Conservation (phyloP, 2,113 vertebrate genomes). For the Tetrax tetrax region DNA sequence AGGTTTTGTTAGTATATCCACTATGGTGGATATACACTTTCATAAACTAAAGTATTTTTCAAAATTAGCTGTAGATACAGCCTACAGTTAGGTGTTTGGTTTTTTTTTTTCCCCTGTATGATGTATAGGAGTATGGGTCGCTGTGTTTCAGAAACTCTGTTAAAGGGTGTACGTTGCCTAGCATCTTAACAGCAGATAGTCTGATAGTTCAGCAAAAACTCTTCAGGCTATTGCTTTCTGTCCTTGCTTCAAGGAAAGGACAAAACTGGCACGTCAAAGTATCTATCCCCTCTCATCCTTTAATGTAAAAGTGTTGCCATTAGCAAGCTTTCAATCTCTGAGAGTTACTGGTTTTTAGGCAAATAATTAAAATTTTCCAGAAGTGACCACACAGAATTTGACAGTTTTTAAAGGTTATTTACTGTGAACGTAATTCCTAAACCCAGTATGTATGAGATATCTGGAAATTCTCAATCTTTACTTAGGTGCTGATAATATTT, state of each 20-base stretch:
- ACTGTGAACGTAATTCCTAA: neutral
- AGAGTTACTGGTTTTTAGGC: neutral
- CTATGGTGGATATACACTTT: neutral
- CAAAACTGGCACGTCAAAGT: neutral
- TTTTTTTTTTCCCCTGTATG: neutral
- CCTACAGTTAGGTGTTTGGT: neutral
- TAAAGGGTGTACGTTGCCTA: neutral
- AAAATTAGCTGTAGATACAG: neutral
- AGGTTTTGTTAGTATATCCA: neutral
- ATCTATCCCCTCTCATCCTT: neutral
- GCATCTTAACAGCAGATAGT: neutral
- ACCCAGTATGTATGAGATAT: rapidly evolving
- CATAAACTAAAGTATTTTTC: neutral
- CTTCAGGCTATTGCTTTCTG: neutral
- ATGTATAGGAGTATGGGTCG: neutral
- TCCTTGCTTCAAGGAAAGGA: neutral
- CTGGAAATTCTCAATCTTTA: neutral
- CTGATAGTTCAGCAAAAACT: neutral
- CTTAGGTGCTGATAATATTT: neutral
- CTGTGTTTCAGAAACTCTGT: neutral
- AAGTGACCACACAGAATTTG: neutral
- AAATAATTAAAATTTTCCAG: neutral
- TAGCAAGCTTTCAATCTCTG: neutral
- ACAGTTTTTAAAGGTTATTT: neutral
- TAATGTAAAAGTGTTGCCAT: neutral